Base-by-base conservation (phyloP, 2,797 vertebrate genomes). In the Sebastes hubbsi region DNA sequence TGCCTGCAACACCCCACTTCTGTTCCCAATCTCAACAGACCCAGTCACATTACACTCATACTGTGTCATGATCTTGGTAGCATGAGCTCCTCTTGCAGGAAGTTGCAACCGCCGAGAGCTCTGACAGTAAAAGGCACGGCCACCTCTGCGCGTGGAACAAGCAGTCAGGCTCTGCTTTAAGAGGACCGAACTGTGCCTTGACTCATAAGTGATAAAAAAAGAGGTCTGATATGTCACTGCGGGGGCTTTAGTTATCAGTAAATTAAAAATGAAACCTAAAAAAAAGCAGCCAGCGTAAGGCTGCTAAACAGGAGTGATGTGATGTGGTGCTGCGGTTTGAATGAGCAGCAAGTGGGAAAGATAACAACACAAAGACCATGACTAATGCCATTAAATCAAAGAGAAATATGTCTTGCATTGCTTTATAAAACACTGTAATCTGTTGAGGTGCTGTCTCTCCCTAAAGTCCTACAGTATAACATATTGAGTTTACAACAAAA, bases 191-290 rank as follows among this genome's bases (percentile, higher is more conserved):
- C 75, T 68, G 62, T 25, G 38, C 71, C 74, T 78, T 18, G 4
- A n/a, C 52, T 73, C 64, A 42, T 59, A 71, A 85, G 63, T 36
- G 76, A 75, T 83, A 76, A 71, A 78, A 78, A 78, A 54, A 66
- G 22, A 70, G 68, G 32, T 59, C 61, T 85, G 62, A 77, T 73
- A 67, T 79, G 49, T 77, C 30, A 32, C 38, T 27, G 6, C 11
- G 22, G 69, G 75, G 49, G 42, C 16, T 49, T 81, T 67, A 46
- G 59, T 77, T 83, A 75, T 81, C 69, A 42, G 61, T 77, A 46
- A 77, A 76, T 81, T 80, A 54, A 60, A 81, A 70, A 73, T 66
- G 20, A 75, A 64, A 79, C 77, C 38, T 42, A 42, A 42, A 42
- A 42, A 64, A 49, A 74, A 75, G n/a, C 54, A 78, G n/a, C 46